phyloP scores from a whole-genome alignment of 2,797 vertebrate species.

The Tarsius wallacei region DNA sequence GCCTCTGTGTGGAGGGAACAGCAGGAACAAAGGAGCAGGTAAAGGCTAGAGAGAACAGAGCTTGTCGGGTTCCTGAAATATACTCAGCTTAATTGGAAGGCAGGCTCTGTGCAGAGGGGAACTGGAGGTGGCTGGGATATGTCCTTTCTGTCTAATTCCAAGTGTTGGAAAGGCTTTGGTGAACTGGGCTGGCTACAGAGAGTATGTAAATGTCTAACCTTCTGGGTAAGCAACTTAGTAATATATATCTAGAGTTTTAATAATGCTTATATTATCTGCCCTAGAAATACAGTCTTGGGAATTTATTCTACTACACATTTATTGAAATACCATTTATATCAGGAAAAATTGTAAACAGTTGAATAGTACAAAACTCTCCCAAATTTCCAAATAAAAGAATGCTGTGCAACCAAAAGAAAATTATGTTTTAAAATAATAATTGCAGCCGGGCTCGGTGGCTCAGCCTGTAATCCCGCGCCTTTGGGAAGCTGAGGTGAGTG shows the following conservation, averaged over 20 bases:
- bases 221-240: conserved; percentile 6
- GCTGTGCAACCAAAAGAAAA: not conserved
- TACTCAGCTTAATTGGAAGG: not conserved
- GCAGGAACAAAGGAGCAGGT: not conserved
- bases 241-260: conserved; percentile 23
- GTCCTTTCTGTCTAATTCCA: not conserved
- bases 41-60: not conserved
- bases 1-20: not conserved
- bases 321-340: conserved; percentile 17
- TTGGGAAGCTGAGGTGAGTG: too few relatives aligned
- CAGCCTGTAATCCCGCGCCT: too few relatives aligned
- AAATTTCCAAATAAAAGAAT: not conserved
- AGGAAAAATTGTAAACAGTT: not conserved
- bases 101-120: too few relatives aligned
- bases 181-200: not conserved
- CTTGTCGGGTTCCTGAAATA: not conserved
- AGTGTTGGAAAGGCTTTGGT: not conserved
- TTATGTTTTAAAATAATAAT: not conserved
- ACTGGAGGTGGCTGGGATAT: not conserved
- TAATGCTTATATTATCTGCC: not conserved
- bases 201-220: not conserved
- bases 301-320: not conserved
- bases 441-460: too few relatives aligned
- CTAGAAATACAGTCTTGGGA: not conserved
- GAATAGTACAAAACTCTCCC: not conserved